phyloP scores from a whole-genome alignment of 2,113 vertebrate species.

The Lasiurus borealis region DNA sequence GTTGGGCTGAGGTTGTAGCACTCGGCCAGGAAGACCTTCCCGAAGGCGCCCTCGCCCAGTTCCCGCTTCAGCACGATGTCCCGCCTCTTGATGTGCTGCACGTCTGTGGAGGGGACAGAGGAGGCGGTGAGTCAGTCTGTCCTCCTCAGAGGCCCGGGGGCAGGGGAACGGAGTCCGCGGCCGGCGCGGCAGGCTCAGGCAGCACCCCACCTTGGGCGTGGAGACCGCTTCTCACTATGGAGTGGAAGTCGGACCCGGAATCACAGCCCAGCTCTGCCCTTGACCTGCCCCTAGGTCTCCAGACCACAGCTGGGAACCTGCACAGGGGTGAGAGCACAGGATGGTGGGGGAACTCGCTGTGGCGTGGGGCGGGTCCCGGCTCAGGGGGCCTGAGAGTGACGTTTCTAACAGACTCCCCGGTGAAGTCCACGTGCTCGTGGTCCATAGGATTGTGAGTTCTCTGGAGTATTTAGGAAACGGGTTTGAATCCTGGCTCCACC shows the following conservation, averaged over 20 bases:
- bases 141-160: no score
- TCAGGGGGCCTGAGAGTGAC: background rate
- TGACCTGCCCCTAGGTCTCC: background rate
- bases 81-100: slow-evolving; percentile 98
- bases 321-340: no score
- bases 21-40: slow-evolving; percentile 99
- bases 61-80: slow-evolving; percentile 99
- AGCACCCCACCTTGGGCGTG: background rate
- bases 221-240: rapidly evolving
- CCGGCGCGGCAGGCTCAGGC: no score
- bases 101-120: slow-evolving; percentile 88
- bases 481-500: background rate
- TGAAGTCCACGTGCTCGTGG: rapidly evolving
- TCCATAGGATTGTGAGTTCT: background rate
- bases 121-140: slow-evolving; percentile 59
- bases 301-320: background rate
- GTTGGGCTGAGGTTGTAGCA: slow-evolving; percentile 99
- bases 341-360: rapidly evolving
- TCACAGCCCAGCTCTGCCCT: background rate
- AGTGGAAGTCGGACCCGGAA: background rate
- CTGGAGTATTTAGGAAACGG: rapidly evolving
- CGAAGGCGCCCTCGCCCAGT: slow-evolving; percentile 98
- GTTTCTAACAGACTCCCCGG: background rate
- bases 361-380: background rate
- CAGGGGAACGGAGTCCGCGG: rapidly evolving